Evolutionary conservation across 2,113 vertebrate genomes (phyloP), one percentile per base, ranked within the genome.

Genomic region (Stigmatopora argus): DNA sequence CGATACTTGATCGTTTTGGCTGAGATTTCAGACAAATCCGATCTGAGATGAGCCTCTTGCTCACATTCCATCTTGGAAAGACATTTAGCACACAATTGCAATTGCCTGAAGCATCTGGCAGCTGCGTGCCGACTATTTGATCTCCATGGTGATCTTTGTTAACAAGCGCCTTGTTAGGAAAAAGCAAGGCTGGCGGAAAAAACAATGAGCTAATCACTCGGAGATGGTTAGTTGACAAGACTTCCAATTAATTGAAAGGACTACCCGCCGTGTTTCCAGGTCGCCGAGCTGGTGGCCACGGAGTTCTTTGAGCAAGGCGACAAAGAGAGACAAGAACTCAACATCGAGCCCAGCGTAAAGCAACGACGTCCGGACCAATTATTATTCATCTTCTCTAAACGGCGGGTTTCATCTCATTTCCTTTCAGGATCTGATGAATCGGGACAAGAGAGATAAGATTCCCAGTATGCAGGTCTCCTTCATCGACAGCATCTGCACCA

Each of bases 391-490:
- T 34, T 35, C 23, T 35, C 56, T 4, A 41, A 41, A 1, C 38
- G 38, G 56, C 6, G 2, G 38, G 31, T 60, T 38, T 17, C 18
- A 19, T 38, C 17, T 38, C 38, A 44, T 60, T 60, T 41, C 14
- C 9, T 34, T 56, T 78, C 73, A 99, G 97, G 97, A 99, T 78
- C 86, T 98, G 77, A 98, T 99, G 97, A 99, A 99, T 87, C 92
- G 97, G 65, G 97, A 99, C 84, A 99, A 99, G 88, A 92, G 92
- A 74, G 96, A 98, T 83, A 95, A 97, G 88, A 98, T 99, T 74
- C 97, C 97, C 57, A 98, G 94, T 86, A 97, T 98, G 96, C 97
- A 99, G 84, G 96, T 99, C 83, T 95, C 95, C 81, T 99, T 99
- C 82, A 98, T 99, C 69, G 97, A 99, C 55, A 94, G 94, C 77